Evolutionary conservation across 92 coral and sea anemone species (phyloP).

Genomic region (Epizoanthus illoricatus): DNA sequence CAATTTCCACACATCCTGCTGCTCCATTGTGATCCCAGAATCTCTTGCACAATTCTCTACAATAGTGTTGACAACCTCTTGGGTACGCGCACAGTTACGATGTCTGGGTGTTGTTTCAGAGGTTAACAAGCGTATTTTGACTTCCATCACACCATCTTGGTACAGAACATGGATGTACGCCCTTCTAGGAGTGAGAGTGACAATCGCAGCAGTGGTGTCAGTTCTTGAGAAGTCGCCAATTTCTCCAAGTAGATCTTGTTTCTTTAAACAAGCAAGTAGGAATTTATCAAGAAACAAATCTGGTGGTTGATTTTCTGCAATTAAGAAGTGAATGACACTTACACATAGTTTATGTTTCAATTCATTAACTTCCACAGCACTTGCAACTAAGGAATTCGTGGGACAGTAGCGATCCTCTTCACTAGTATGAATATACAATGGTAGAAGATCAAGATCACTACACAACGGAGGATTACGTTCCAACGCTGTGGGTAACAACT

Average conservation of each 20-base stretch:
- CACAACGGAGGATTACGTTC: not conserved
- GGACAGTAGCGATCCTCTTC: not conserved
- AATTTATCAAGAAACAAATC: not conserved
- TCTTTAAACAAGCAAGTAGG: not conserved
- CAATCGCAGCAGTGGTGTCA: not conserved
- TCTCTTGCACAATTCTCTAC: too few relatives aligned
- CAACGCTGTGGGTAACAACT: not conserved
- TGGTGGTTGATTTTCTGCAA: not conserved
- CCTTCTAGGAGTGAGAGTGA: not conserved
- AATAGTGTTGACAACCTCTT: too few relatives aligned
- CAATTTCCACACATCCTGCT: too few relatives aligned
- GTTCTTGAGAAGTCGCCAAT: not conserved
- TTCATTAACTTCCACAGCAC: not conserved
- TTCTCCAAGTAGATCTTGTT: constrained; percentile 12
- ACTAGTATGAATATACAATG: not conserved
- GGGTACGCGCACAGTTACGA: too few relatives aligned
- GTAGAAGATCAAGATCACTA: constrained; percentile 5
- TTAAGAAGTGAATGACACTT: too few relatives aligned
- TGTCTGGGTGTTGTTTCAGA: too few relatives aligned
- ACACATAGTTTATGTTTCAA: not conserved
- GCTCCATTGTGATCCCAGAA: too few relatives aligned
- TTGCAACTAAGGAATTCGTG: not conserved
- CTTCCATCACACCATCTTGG: too few relatives aligned
- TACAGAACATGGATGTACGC: not conserved
- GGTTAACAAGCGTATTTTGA: not conserved